A percentile compares a stretch with the other conserved stretches of the same genome.
Evolutionary conservation across 1,140 invertebrate species (phyloP).

Genomic region (Vanessa atalanta): DNA sequence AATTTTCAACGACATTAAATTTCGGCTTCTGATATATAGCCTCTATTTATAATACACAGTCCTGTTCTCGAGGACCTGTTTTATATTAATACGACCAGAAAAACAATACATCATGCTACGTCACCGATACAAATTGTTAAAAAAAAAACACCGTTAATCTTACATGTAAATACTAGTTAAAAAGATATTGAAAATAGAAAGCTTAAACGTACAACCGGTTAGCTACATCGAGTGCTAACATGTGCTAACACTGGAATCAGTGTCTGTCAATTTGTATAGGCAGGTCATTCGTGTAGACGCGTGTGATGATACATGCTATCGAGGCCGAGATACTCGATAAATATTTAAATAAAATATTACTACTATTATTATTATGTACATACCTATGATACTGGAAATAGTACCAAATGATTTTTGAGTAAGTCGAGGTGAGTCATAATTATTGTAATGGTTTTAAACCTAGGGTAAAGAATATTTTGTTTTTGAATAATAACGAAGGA

Average conservation of each 20-base stretch:
- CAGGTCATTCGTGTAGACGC: neutral
- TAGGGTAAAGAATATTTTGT: too few species aligned
- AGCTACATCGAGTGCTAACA: conserved; percentile 12
- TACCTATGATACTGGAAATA: too few species aligned
- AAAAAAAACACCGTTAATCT: neutral
- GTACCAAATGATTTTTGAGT: too few species aligned
- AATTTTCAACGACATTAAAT: too few species aligned
- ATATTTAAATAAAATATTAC: too few species aligned
- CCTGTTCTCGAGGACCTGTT: too few species aligned
- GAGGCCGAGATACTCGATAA: neutral
- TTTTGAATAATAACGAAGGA: too few species aligned
- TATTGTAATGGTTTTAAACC: too few species aligned
- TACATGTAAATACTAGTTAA: neutral
- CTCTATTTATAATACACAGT: too few species aligned
- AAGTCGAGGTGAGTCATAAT: too few species aligned
- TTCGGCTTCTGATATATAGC: too few species aligned
- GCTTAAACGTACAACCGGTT: conserved; percentile 5
- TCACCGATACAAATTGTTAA: neutral
- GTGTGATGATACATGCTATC: neutral
- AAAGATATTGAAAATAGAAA: conserved; percentile 15
- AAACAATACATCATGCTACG: neutral
- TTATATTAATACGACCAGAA: neutral
- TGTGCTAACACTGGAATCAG: conserved; percentile 6
- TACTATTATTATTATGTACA: too few species aligned
- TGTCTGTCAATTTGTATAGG: conserved; percentile 1